These are phyloP conservation scores for Euzophera pinguis DNA, from an alignment of 2,888 invertebrate species.

Conservation along the genomic window DNA sequence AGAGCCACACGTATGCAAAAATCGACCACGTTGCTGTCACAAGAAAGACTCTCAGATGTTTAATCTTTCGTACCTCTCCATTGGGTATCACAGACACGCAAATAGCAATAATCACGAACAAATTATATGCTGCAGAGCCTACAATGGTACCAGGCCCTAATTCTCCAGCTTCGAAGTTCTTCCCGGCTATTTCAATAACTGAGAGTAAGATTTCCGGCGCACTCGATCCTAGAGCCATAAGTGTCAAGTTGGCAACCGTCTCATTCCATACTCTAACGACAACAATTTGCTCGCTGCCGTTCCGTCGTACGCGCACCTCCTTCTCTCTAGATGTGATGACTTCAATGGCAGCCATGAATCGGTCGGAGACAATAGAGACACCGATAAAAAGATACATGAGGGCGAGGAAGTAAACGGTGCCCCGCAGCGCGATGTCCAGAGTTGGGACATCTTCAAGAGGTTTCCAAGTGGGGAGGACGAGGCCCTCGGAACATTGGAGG, in stretches of 20 bases:
- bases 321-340: constrained; percentile 99
- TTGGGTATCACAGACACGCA: constrained; percentile 95
- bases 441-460: constrained; percentile 88
- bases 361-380: constrained; percentile 98
- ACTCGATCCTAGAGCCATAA: constrained; percentile 99
- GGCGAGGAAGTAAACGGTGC: constrained; percentile 92
- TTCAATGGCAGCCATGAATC: constrained; percentile 99
- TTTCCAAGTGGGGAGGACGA: constrained; percentile 93
- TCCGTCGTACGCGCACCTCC: constrained; percentile 93
- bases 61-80: constrained; percentile 95
- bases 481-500: constrained; percentile 87
- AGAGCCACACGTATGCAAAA: constrained; percentile 99
- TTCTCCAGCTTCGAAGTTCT: constrained; percentile 97
- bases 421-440: constrained; percentile 90
- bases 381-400: constrained; percentile 98
- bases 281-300: constrained; percentile 93
- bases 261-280: constrained; percentile 99
- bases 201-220: constrained; percentile 99
- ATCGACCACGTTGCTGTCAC: constrained; percentile 99
- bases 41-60: constrained; percentile 97
- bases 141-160: constrained; percentile 99
- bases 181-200: constrained; percentile 98
- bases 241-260: constrained; percentile 98
- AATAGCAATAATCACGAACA: constrained; percentile 98
- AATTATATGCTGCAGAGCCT: constrained; percentile 98